Base-by-base conservation (phyloP, 2,113 vertebrate species). In the Nothoprocta perdicaria region DNA sequence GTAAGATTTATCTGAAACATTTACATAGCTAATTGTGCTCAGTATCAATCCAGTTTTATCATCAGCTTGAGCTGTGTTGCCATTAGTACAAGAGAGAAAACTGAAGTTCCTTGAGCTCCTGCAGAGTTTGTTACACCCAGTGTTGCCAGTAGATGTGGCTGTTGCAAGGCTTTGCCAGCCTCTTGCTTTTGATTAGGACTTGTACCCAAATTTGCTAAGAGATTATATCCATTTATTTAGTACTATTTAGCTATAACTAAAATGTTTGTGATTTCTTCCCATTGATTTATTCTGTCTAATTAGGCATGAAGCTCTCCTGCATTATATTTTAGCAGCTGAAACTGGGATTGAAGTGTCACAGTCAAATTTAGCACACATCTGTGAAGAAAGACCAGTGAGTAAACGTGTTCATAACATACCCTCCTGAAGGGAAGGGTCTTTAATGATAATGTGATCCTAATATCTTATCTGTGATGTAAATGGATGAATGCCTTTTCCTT, bases 281-380 rank as follows among this genome's bases (percentile, higher is more conserved):
- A 76, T 31, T 69, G 2, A 74, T 88, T 62, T 88, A 6, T 93
- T 86, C 96, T 80, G 27, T 96, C 92, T 93, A 69, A 93, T 22
- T 94, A 99, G 99, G 98, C 97, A 98, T 26, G 98, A 98, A 94
- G 98, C 99, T 23, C 95, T 99, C 71, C 95, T 99, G 84, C 98
- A 98, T 96, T 99, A 99, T 22, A 77, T 98, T 74, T 93, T 99
- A 95, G 98, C 98, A 21, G 98, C 99, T 92, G 99, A 99, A 98
- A 98, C 98, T 27, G 99, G 99, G 76, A 98, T 99, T 84, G 98
- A 98, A 97, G 98, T 98, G 93, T 98, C 99, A 46, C 99, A 99
- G 97, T 98, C 97, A 91, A 99, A 99, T 87, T 96, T 97, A 62
- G 99, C 98, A 15, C 98, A 99, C 94, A 98, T 99, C 94, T 99